Evolutionary conservation across 2,797 vertebrate genomes (phyloP).

Genomic region (Pelobates cultripes): DNA sequence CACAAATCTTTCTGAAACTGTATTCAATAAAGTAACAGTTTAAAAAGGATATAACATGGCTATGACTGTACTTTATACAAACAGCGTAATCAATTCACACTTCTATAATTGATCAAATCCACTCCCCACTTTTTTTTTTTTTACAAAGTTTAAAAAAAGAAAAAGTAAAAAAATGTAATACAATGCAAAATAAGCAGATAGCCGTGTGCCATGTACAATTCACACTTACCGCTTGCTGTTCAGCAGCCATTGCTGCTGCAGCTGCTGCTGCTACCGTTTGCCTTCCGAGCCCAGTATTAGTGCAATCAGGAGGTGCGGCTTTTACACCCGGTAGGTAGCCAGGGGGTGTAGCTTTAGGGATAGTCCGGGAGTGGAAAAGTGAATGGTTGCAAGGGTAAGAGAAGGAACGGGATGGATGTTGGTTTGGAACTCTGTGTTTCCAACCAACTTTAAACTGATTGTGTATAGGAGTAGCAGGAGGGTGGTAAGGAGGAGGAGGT

Average conservation of each 20-base stretch:
- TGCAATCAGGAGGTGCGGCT: slow-evolving; percentile 89
- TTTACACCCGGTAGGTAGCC: slow-evolving; percentile 82
- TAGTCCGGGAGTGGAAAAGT: slow-evolving; percentile 81
- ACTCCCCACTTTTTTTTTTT: too few relatives aligned
- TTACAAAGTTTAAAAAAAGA: too few relatives aligned
- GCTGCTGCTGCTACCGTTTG: slow-evolving; percentile 66
- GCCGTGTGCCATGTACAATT: background rate
- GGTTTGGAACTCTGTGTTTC: slow-evolving; percentile 89
- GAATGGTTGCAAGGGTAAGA: slow-evolving; percentile 96
- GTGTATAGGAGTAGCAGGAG: slow-evolving; percentile 87
- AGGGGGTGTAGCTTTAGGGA: slow-evolving; percentile 80
- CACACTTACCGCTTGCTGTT: slow-evolving; percentile 87
- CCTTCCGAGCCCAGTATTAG: slow-evolving; percentile 78
- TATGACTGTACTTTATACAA: too few relatives aligned
- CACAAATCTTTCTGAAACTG: too few relatives aligned
- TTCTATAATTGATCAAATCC: too few relatives aligned
- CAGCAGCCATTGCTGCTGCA: slow-evolving; percentile 72
- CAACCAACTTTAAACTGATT: slow-evolving; percentile 90
- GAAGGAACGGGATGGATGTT: slow-evolving; percentile 92
- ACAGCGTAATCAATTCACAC: too few relatives aligned
- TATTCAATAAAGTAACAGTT: too few relatives aligned
- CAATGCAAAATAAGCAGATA: too few relatives aligned
- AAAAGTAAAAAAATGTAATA: background rate
- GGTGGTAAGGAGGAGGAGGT: slow-evolving; percentile 93
- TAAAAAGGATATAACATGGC: too few relatives aligned